A percentile compares a stretch with the other conserved stretches of the same genome.
These are phyloP conservation scores for Numenius phaeopus DNA, from an alignment of 2,797 vertebrate species.

Conservation along the genomic window DNA sequence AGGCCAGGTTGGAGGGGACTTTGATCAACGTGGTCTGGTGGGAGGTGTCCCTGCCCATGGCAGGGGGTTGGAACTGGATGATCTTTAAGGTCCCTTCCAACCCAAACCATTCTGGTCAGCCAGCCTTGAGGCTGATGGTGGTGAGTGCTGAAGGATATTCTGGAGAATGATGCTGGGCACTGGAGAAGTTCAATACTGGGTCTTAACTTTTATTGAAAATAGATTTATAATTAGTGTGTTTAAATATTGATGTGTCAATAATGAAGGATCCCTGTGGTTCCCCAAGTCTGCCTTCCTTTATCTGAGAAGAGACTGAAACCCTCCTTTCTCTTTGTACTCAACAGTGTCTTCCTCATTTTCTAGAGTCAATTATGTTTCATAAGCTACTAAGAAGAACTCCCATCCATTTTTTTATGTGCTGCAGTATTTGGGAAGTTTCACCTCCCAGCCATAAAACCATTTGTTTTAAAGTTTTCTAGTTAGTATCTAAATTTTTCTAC, in stretches of 20 bases:
- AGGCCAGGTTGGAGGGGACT: too few relatives aligned
- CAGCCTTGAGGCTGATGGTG: background rate
- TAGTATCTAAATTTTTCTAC: background rate
- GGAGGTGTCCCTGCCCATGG: too few relatives aligned
- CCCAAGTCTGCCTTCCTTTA: too few relatives aligned
- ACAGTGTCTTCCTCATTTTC: background rate
- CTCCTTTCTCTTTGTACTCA: background rate
- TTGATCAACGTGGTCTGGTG: too few relatives aligned
- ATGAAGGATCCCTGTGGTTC: background rate
- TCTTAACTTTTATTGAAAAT: background rate
- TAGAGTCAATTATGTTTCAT: background rate
- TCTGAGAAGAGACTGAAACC: background rate
- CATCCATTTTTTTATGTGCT: background rate
- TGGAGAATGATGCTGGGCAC: background rate
- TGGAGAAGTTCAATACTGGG: background rate
- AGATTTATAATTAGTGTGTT: background rate
- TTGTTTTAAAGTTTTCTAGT: background rate
- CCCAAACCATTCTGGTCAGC: too few relatives aligned
- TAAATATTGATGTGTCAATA: background rate
- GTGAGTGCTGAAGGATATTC: too few relatives aligned
- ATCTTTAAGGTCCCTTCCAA: too few relatives aligned
- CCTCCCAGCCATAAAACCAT: background rate
- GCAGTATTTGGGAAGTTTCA: background rate
- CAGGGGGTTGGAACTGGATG: too few relatives aligned
- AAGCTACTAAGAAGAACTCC: background rate